Evolutionary conservation across 2,113 vertebrate species (phyloP), one percentile per base, ranked within the genome.

Genomic region (Planiliza haematocheilus): DNA sequence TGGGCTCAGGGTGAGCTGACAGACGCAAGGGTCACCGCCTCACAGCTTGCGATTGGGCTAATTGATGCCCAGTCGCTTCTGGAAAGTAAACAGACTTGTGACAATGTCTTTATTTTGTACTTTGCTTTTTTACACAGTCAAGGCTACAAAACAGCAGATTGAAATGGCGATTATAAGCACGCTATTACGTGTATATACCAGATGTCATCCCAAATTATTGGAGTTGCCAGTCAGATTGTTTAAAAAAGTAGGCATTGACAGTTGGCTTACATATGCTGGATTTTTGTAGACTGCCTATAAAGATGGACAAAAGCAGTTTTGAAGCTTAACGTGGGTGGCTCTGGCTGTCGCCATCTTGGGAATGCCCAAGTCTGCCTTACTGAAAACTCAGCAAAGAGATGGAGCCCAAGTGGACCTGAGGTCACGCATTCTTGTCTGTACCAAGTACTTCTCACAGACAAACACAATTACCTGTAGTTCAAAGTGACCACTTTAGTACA

Each of bases 11-110:
- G 65, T 38, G 11, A 74, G 58, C 76, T 52, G 58, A 80, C 83
- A 85, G 74, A 83, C 10, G 65, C 55, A 64, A 18, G 75, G 82
- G 86, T 91, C 85, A 79, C 14, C 10, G 16, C 79, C 71, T 85
- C 86, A 83, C 83, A 85, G 90, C 86, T 90, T 84, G 83, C 21
- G 13, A 34, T 7, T 46, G 71, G 38, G 59, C 62, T 84, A 86
- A 88, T 80, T 89, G 82, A 87, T 72, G 81, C 81, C 80, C 81
- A 72, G 59, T 41, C 46, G 70, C 76, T 74, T 79, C 7, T n/a
- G 64, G 48, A 63, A 65, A 72, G 77, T 70, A 79, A 82, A 86
- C 68, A 78, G 16, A 60, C 53, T 38, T 37, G 5, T 55, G 65
- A 73, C 79, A 86, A 77, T 67, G 58, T 81, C 75, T 85, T 59